phyloP scores from a whole-genome alignment of 2,888 invertebrate genomes.

The Eulithis prunata region DNA sequence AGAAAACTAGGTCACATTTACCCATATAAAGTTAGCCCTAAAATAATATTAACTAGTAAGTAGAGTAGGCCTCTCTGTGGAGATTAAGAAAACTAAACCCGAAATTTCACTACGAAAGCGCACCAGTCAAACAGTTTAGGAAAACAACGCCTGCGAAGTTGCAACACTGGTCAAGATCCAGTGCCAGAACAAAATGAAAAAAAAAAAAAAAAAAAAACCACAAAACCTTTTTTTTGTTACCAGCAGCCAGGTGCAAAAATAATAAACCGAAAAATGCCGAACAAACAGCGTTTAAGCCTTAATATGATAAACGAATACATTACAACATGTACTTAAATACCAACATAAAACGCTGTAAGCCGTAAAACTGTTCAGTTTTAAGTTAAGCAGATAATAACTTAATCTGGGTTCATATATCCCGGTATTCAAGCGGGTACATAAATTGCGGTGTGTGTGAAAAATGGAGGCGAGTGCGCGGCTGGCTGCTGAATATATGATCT shows the following conservation, averaged over 20 bases:
- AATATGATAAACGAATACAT: slow-evolving; percentile 20
- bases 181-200: too few relatives aligned
- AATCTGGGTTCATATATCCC: slow-evolving; percentile 65
- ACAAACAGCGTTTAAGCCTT: slow-evolving; percentile 15
- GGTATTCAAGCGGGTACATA: slow-evolving; percentile 60
- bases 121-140: too few relatives aligned
- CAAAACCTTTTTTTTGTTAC: neutral
- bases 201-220: too few relatives aligned
- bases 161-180: too few relatives aligned
- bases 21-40: too few relatives aligned
- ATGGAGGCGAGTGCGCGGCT: slow-evolving; percentile 54
- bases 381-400: slow-evolving; percentile 64
- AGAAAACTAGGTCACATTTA: too few relatives aligned
- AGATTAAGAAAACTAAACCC: too few relatives aligned
- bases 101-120: too few relatives aligned
- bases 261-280: neutral
- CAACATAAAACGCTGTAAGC: slow-evolving; percentile 43
- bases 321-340: slow-evolving; percentile 28
- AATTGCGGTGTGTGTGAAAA: slow-evolving; percentile 69
- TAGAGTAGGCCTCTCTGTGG: too few relatives aligned
- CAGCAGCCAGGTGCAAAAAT: too few relatives aligned
- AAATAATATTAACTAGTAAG: too few relatives aligned
- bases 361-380: slow-evolving; percentile 49
- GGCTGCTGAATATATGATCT: slow-evolving; percentile 56
- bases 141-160: too few relatives aligned